phyloP scores from a whole-genome alignment of 2,797 vertebrate species.

The Simalia tracyae region DNA sequence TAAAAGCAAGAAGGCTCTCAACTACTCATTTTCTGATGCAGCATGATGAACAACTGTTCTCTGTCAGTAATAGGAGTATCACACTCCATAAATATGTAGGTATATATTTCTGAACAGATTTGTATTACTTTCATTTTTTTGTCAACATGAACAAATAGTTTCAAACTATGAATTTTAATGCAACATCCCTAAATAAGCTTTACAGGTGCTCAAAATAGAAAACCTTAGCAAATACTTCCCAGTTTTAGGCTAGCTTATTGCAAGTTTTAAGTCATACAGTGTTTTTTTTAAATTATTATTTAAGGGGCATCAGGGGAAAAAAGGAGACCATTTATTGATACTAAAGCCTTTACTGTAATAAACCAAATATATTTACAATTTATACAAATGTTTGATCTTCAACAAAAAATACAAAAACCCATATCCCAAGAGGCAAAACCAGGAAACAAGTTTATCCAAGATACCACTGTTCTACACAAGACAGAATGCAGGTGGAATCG shows the following conservation, averaged over 20 bases:
- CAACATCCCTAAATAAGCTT: conserved; percentile 51
- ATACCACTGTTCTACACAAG: conserved; percentile 72
- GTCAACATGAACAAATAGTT: conserved; percentile 29
- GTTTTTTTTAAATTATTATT: conserved; percentile 38
- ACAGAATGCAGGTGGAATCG: conserved; percentile 67
- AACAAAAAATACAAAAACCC: conserved; percentile 78
- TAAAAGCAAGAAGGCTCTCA: neutral
- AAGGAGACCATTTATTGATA: conserved; percentile 82
- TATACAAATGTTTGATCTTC: conserved; percentile 89
- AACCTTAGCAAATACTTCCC: conserved; percentile 63
- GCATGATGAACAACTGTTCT: neutral
- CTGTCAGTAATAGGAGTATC: neutral
- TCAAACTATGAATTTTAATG: conserved; percentile 59
- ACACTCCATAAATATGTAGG: neutral
- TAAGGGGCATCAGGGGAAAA: conserved; percentile 49
- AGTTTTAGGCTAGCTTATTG: conserved; percentile 58
- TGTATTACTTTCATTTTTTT: neutral
- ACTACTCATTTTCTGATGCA: neutral
- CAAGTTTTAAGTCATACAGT: conserved; percentile 56
- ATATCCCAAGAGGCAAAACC: conserved; percentile 78
- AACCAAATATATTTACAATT: conserved; percentile 95
- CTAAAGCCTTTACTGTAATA: conserved; percentile 94
- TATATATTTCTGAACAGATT: neutral
- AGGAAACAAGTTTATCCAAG: conserved; percentile 75
- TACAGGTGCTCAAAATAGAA: conserved; percentile 57